Percentiles rank a stretch among this genome's conserved stretches.
These are phyloP conservation scores for Ginglymostoma cirratum DNA, from an alignment of 2,113 vertebrate genomes.

Conservation along the genomic window DNA sequence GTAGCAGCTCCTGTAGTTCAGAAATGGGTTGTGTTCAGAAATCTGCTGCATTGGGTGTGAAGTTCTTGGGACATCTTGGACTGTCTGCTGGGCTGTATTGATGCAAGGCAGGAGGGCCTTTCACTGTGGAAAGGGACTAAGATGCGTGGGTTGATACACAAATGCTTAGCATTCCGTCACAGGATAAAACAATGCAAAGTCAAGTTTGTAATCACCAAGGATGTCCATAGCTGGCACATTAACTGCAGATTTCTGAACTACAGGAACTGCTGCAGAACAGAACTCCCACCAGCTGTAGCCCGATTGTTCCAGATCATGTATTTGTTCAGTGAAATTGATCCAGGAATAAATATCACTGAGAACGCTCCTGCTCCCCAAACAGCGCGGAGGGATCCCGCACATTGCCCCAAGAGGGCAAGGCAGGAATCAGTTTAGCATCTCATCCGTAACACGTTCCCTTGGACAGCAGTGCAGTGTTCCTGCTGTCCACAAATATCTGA, in stretches of 20 bases:
- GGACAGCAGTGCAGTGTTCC: not conserved
- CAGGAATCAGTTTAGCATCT: not conserved
- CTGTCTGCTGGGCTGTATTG: too few relatives aligned
- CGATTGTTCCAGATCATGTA: not conserved
- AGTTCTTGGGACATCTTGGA: too few relatives aligned
- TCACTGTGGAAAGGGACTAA: too few relatives aligned
- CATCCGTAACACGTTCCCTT: not conserved
- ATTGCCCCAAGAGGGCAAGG: not conserved
- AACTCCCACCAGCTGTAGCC: not conserved
- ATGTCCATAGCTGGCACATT: too few relatives aligned
- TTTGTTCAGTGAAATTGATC: not conserved
- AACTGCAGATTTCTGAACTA: too few relatives aligned
- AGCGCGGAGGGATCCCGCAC: not conserved
- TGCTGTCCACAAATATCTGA: not conserved
- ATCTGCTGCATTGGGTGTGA: too few relatives aligned
- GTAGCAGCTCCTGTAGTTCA: not conserved
- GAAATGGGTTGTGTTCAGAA: too few relatives aligned
- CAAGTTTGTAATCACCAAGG: too few relatives aligned
- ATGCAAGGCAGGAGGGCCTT: too few relatives aligned
- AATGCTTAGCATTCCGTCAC: too few relatives aligned
- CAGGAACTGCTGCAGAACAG: not conserved
- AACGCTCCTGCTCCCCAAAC: not conserved
- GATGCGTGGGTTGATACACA: too few relatives aligned
- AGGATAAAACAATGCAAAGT: too few relatives aligned
- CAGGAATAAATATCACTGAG: not conserved